These are phyloP conservation scores for Cyprinodon diabolis DNA, from an alignment of 2,797 vertebrate genomes.

Conservation along the genomic window DNA sequence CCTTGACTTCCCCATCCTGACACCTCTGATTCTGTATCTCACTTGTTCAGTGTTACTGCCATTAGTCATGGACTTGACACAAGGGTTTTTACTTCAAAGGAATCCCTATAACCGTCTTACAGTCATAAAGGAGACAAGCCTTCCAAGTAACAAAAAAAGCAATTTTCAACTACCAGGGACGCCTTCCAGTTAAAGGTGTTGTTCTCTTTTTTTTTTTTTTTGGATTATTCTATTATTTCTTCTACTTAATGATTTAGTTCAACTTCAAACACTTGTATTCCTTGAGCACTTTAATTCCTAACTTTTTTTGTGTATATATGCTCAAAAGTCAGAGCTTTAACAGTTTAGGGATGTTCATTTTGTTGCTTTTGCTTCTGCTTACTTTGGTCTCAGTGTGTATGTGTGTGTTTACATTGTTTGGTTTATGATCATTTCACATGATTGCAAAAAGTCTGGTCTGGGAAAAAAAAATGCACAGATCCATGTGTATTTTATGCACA, in stretches of 20 bases:
- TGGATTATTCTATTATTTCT: conserved; percentile 24
- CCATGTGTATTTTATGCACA: conserved; percentile 76
- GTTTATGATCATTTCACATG: conserved; percentile 54
- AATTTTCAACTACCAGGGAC: conserved; percentile 86
- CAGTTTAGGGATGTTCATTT: conserved; percentile 47
- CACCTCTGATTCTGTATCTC: conserved; percentile 71
- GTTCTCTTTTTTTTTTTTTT: conserved; percentile 67
- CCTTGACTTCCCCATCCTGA: conserved; percentile 67
- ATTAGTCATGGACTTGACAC: conserved; percentile 79
- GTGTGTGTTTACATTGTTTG: conserved; percentile 50
- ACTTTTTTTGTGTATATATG: conserved; percentile 61
- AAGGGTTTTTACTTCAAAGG: conserved; percentile 75
- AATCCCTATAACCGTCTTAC: conserved; percentile 81
- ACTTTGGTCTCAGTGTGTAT: conserved; percentile 31
- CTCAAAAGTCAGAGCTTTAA: conserved; percentile 75
- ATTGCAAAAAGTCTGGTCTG: conserved; percentile 63
- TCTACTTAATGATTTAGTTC: conserved; percentile 52
- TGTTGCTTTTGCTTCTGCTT: conserved; percentile 28
- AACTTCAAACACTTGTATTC: conserved; percentile 60
- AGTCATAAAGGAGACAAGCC: conserved; percentile 86
- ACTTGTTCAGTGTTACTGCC: conserved; percentile 78
- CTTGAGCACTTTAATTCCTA: conserved; percentile 79
- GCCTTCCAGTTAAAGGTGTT: conserved; percentile 82
- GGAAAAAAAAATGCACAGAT: conserved; percentile 72
- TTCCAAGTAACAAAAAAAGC: conserved; percentile 85